These are phyloP conservation scores for Frankliniella intonsa DNA, from an alignment of 2,888 invertebrate genomes.

Conservation along the genomic window DNA sequence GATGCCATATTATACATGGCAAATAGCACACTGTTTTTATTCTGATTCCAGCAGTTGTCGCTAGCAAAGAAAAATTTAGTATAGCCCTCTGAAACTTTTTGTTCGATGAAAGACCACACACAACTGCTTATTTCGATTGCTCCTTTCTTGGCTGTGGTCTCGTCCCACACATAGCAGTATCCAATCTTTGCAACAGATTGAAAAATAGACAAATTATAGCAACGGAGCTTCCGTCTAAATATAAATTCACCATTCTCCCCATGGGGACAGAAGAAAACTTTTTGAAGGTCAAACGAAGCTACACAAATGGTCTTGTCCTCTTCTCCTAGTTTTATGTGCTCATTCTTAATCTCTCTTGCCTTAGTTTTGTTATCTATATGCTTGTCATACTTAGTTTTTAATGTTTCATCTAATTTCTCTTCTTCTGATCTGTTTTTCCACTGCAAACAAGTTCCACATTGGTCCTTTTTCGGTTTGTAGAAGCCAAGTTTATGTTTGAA, in stretches of 20 bases:
- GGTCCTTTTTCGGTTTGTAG: constrained; percentile 37
- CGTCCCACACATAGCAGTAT: constrained; percentile 40
- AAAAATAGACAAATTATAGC: constrained; percentile 39
- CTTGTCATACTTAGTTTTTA: constrained; percentile 30
- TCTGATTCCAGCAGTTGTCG: no score
- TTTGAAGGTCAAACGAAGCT: constrained; percentile 38
- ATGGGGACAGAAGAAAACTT: constrained; percentile 36
- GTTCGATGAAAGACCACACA: background rate
- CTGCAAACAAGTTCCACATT: constrained; percentile 34
- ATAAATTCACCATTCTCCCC: constrained; percentile 34
- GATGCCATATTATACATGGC: no score
- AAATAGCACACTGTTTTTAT: no score
- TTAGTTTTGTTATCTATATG: constrained; percentile 31
- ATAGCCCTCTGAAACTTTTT: no score
- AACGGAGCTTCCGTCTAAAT: constrained; percentile 37
- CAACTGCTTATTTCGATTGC: constrained; percentile 39
- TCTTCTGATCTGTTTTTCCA: constrained; percentile 13
- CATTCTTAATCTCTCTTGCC: background rate
- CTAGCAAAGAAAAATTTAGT: no score
- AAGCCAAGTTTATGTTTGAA: constrained; percentile 36
- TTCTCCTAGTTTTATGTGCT: no score
- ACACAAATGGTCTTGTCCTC: background rate
- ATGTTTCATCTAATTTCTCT: no score
- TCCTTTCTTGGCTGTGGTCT: constrained; percentile 38
- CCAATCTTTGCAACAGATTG: constrained; percentile 35